phyloP scores from a whole-genome alignment of 2,888 invertebrate genomes.

The Melieria omissa region DNA sequence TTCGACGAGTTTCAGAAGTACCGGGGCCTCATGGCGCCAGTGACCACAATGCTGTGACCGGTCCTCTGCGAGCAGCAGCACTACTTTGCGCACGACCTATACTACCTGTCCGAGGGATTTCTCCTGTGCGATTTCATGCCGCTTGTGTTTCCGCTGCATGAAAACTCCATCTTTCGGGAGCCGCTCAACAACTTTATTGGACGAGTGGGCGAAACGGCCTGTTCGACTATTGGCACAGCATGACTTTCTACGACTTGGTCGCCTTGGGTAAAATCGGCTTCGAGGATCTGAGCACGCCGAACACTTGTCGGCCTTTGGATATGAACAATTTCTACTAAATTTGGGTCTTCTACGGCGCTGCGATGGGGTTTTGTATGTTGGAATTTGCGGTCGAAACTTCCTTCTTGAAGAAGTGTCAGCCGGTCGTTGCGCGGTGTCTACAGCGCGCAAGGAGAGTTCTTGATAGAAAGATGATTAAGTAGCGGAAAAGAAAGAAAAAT shows the following conservation, averaged over 20 bases:
- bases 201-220: slow-evolving; percentile 38
- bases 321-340: slow-evolving; percentile 37
- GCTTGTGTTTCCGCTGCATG: slow-evolving; percentile 12
- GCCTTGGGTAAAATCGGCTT: slow-evolving; percentile 22
- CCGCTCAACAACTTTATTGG: slow-evolving; percentile 38
- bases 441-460: too few relatives aligned
- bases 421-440: too few relatives aligned
- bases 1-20: slow-evolving; percentile 18
- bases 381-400: neutral
- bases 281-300: slow-evolving; percentile 13
- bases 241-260: slow-evolving; percentile 38
- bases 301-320: slow-evolving; percentile 15
- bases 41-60: slow-evolving; percentile 17
- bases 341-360: slow-evolving; percentile 34
- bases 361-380: slow-evolving; percentile 14
- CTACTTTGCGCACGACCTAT: slow-evolving; percentile 19
- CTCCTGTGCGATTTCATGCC: slow-evolving; percentile 3
- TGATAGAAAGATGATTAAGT: too few relatives aligned
- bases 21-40: slow-evolving; percentile 6
- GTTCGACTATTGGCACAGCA: slow-evolving; percentile 40
- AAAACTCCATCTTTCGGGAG: slow-evolving; percentile 46
- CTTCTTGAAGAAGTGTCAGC: too few relatives aligned
- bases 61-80: slow-evolving; percentile 13
- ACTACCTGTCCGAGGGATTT: slow-evolving; percentile 15
- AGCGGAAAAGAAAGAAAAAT: too few relatives aligned